Conservation (phyloP, 2,113 vertebrate species). For the Bambusicola thoracicus region DNA sequence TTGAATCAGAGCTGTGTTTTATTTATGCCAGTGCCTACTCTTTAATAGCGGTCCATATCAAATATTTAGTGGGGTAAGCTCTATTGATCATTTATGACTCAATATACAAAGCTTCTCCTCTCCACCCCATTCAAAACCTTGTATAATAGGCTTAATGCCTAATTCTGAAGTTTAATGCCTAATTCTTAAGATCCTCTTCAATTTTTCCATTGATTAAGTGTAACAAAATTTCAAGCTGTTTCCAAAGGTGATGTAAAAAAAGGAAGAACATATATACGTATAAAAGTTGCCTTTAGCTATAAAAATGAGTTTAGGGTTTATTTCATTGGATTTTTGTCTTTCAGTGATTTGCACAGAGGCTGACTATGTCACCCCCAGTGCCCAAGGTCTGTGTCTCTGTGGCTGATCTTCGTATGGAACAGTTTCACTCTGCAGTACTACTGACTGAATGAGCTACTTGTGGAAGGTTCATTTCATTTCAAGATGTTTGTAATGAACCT, state of each 20-base stretch:
- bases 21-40: background rate
- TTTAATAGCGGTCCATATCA: background rate
- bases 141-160: background rate
- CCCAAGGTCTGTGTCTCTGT: accelerated
- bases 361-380: background rate
- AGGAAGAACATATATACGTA: background rate
- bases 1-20: background rate
- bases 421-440: background rate
- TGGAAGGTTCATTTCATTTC: background rate
- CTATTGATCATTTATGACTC: background rate
- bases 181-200: background rate
- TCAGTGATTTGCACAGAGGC: background rate
- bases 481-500: slow-evolving; percentile 1
- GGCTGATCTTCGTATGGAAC: background rate
- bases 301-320: accelerated
- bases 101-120: background rate
- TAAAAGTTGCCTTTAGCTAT: background rate
- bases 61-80: background rate
- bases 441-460: background rate
- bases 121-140: background rate
- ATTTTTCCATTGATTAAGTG: background rate
- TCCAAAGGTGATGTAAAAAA: background rate
- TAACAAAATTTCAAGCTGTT: background rate
- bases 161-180: background rate
- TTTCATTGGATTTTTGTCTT: background rate